Percentiles rank a stretch among this genome's conserved stretches.
Evolutionary conservation across 2,113 vertebrate genomes (phyloP).

Genomic region (Diadophis punctatus): DNA sequence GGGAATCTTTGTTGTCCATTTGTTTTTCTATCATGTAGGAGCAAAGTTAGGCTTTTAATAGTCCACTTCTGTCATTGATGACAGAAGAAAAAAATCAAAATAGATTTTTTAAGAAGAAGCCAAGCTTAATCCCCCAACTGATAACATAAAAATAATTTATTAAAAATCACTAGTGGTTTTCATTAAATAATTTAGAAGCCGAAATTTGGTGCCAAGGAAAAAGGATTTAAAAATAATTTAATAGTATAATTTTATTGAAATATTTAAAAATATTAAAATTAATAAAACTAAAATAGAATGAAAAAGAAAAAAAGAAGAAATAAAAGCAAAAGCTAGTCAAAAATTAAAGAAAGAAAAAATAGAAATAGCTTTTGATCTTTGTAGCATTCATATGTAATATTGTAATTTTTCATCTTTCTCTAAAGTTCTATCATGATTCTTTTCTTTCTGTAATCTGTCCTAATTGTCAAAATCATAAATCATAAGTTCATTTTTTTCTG

Average conservation of each 20-base stretch:
- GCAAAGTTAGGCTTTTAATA: neutral
- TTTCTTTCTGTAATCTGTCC: neutral
- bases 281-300: neutral
- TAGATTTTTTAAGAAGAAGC: neutral
- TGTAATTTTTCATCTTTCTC: neutral
- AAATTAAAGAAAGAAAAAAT: neutral
- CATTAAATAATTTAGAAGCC: neutral
- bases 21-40: neutral
- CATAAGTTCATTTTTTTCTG: neutral
- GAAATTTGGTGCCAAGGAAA: neutral
- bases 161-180: neutral
- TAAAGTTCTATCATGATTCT: neutral
- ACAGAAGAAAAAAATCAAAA: neutral
- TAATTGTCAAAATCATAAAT: neutral
- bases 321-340: neutral
- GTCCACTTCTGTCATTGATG: neutral
- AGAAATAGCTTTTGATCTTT: neutral
- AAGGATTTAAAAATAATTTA: neutral
- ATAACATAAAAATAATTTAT: neutral
- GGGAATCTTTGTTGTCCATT: neutral
- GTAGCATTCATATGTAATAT: neutral
- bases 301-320: neutral
- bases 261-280: neutral
- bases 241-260: neutral
- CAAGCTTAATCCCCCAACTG: neutral